Base-by-base conservation (phyloP, 2,797 vertebrate species). In the Streptopelia turtur region DNA sequence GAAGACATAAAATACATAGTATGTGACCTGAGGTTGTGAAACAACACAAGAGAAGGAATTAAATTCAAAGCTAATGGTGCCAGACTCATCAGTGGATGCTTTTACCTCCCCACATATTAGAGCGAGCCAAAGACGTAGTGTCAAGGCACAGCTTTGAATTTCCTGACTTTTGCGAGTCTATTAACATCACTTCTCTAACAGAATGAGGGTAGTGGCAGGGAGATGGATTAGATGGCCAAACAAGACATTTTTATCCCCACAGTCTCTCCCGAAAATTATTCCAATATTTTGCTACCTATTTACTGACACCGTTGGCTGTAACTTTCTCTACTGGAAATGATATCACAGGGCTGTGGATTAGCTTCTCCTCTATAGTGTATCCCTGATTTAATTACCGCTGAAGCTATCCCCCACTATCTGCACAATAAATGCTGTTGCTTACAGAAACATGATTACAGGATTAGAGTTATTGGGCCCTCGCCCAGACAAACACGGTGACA, bases 381-480 rank as follows among this genome's bases (percentile, higher is more conserved):
- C 78, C 64, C 57, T 50, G 71, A 15, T 59, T 90, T 95, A 95
- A 88, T 87, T 92, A 68, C 72, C 2, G 0, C 88, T 84, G 81
- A 74, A 84, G 69, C 93, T 87, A 57, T 95, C 35, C 90, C 65
- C 81, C 64, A 14, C 77, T 85, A 90, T 85, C 94, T 92, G 88
- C 90, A 68, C 94, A 68, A 78, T 95, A 96, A 96, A 95, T 68
- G 64, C 75, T 68, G 83, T 95, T 95, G 92, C 95, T 96, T 96
- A 96, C 95, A 96, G 93, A 95, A 95, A 96, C 95, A 96, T 93
- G 95, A 96, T 96, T 95, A 95, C 94, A 96, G 95, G 95, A 96
- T 97, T 97, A 97, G 92, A 87, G 77, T 97, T 95, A 95, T 90
- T 91, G 95, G 92, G 89, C 91, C 93, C 75, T 96, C 13, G 13